Conservation (phyloP, 1,140 invertebrate genomes). For the Philotrypesis tridentata region DNA sequence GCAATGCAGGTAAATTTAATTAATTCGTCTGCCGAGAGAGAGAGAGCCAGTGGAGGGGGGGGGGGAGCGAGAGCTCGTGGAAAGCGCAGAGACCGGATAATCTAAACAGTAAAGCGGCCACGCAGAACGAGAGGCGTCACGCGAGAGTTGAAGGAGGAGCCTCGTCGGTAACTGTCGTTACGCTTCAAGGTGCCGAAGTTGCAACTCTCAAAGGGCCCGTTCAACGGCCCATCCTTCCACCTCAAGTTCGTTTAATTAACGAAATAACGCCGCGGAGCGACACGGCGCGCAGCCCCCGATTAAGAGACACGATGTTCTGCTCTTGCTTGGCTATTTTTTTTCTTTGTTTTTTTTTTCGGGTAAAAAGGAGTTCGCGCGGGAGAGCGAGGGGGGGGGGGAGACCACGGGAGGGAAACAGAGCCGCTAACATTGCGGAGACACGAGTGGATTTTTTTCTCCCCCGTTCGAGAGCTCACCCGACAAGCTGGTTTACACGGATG, state of each 20-base stretch:
- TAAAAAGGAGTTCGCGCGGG: too few species aligned
- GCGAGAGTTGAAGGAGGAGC: slow-evolving; percentile 7
- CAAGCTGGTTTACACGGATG: too few species aligned
- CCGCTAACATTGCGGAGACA: too few species aligned
- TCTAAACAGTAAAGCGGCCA: slow-evolving; percentile 54
- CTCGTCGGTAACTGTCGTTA: slow-evolving; percentile 52
- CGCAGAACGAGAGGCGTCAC: background rate
- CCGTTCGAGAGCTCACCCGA: too few species aligned
- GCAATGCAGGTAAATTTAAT: slow-evolving; percentile 46
- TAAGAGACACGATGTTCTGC: background rate
- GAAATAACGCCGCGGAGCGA: background rate
- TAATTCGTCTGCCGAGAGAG: slow-evolving; percentile 46
- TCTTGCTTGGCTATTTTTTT: too few species aligned
- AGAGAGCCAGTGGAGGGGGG: too few species aligned
- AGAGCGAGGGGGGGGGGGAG: too few species aligned
- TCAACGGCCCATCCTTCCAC: slow-evolving; percentile 54
- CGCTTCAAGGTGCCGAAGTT: slow-evolving; percentile 54
- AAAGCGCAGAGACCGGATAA: slow-evolving; percentile 48
- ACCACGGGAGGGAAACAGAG: too few species aligned
- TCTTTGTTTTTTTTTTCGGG: too few species aligned
- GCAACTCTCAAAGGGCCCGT: slow-evolving; percentile 58
- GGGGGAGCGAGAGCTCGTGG: slow-evolving; percentile 11
- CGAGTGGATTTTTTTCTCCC: too few species aligned
- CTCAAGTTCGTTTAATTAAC: slow-evolving; percentile 64
- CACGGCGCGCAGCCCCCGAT: background rate